Evolutionary conservation across 2,113 vertebrate genomes (phyloP).

Genomic region (Prionailurus bengalensis): DNA sequence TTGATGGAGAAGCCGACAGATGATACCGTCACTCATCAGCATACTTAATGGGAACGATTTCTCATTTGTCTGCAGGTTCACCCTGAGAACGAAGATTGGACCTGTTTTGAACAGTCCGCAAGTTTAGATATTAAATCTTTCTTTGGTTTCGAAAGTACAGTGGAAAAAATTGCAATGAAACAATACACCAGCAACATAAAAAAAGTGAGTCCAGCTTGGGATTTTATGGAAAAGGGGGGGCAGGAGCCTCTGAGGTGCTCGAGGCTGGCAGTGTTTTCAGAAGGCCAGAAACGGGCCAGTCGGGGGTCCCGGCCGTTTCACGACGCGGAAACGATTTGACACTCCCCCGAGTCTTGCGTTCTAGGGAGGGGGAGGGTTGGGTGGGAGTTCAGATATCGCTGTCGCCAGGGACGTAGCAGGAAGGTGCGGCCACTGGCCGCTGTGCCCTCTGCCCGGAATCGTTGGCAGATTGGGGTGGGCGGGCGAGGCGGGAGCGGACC

Average conservation of each 20-base stretch:
- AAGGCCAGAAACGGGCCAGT: neutral
- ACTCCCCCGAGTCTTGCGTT: rapidly evolving
- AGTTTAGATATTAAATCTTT: constrained; percentile 99
- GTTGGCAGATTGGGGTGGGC: neutral
- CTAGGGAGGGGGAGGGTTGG: rapidly evolving
- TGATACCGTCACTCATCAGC: rapidly evolving
- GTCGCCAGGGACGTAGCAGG: rapidly evolving
- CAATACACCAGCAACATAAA: constrained; percentile 98
- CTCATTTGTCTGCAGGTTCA: constrained; percentile 91
- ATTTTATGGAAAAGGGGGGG: neutral
- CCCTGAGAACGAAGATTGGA: constrained; percentile 98
- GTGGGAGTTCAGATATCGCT: rapidly evolving
- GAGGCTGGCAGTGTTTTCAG: neutral
- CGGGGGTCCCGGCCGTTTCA: neutral
- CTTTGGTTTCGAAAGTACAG: constrained; percentile 98
- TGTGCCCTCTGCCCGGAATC: rapidly evolving
- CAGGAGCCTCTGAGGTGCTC: neutral
- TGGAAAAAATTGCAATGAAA: constrained; percentile 98
- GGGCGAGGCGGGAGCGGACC: neutral
- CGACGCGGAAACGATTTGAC: neutral
- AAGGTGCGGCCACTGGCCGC: rapidly evolving
- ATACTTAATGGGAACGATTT: neutral
- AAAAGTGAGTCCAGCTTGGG: constrained; percentile 89
- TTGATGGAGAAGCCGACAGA: neutral
- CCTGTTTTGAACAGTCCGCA: constrained; percentile 97